Base-by-base conservation (phyloP, 2,113 vertebrate species). In the Cryptomyrus ogoouensis region DNA sequence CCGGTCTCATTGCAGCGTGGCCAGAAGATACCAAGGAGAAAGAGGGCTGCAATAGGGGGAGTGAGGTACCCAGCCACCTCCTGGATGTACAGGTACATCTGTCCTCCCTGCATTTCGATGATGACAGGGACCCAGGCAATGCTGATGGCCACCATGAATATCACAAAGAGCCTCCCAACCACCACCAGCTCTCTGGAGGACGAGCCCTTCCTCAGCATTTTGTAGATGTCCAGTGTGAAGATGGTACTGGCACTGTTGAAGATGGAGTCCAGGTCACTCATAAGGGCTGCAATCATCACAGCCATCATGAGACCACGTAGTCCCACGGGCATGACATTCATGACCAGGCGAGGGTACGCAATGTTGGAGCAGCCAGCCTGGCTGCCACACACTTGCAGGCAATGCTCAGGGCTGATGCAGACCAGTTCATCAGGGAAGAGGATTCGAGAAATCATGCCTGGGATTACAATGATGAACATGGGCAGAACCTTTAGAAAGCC, bases 211-310 rank as follows among this genome's bases (percentile, higher is more conserved):
- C 98, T 96, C 70, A 97, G 62, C 4, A 97, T 98, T 62, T 98
- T 97, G 95, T 99, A 99, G 89, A 99, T 96, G 42, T 99, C 98
- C 70, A 99, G 96, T 0, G 98, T 99, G 94, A 99, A 99, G 91
- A 99, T 99, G 91, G 98, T 99, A 94, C 98, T 99, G 89, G 98
- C 97, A 4, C 98, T 99, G 94, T 99, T 99, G 91, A 99, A 99
- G 91, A 99, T 99, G 0, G 98, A 99, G 95, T 99, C 98, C 90
- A 99, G 94, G 92, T 99, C 98, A 91, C 98, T 99, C 98, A 99
- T 99, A 24, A 99, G 95, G 4, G 98, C 98, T 1, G 98, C 98
- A 1, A 99, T 99, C 98, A 99, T 99, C 80, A 99, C 98, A 0
- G 98, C 98, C 98, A 99, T 99, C 98, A 99, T 99, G 89, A 99